A percentile compares a stretch with the other conserved stretches of the same genome.
Evolutionary conservation across 1,140 invertebrate species (phyloP).

Genomic region (Trachymyrmex septentrionalis): DNA sequence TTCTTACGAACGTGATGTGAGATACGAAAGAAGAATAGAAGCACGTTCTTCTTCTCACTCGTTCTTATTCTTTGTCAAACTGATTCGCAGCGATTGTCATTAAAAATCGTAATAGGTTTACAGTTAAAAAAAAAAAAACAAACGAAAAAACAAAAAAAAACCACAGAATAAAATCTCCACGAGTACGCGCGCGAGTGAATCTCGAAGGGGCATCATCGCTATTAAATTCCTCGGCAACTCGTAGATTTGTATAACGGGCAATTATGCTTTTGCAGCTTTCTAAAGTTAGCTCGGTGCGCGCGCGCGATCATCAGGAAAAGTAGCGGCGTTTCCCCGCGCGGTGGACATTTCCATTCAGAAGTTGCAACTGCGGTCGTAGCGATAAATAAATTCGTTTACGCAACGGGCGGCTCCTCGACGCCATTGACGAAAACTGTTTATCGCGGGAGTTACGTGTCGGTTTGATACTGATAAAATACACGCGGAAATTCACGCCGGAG

Average conservation of each 20-base stretch:
- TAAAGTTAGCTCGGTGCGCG: conserved; percentile 46
- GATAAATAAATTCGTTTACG: conserved; percentile 62
- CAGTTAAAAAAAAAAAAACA: background rate
- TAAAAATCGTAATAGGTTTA: conserved; percentile 13
- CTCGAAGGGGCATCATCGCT: conserved; percentile 37
- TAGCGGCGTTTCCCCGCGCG: conserved; percentile 13
- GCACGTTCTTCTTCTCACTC: background rate
- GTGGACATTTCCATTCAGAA: conserved; percentile 52
- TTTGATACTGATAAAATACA: conserved; percentile 47
- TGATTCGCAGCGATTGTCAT: background rate
- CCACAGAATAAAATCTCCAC: background rate
- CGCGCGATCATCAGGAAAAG: conserved; percentile 55
- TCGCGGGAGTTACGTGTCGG: conserved; percentile 26
- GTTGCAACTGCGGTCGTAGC: conserved; percentile 32
- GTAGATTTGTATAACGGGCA: conserved; percentile 64
- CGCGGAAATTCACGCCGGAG: conserved; percentile 21
- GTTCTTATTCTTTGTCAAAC: background rate
- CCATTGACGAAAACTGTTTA: conserved; percentile 56
- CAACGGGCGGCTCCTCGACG: background rate
- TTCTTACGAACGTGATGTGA: background rate
- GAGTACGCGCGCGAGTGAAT: conserved; percentile 20
- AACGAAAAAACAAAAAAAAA: background rate
- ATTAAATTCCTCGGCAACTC: conserved; percentile 64
- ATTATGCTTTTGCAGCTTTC: conserved; percentile 68
- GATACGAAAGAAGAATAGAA: background rate